Conservation (phyloP, 2,113 vertebrate genomes). For the Galbula dea region DNA sequence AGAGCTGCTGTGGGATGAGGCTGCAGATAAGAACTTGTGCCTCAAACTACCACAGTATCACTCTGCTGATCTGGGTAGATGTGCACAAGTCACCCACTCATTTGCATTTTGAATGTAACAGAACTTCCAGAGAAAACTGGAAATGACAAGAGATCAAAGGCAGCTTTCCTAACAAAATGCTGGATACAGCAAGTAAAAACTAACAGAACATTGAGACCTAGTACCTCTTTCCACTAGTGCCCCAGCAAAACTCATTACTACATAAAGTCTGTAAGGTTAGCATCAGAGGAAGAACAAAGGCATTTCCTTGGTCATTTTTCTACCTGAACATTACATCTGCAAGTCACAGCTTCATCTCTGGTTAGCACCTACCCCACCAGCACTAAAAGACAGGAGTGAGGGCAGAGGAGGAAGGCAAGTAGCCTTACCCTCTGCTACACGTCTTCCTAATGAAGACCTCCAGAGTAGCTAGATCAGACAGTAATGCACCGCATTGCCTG, state of each 20-base stretch:
- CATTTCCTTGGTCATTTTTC: background rate
- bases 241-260: background rate
- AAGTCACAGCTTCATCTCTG: background rate
- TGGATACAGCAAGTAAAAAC: background rate
- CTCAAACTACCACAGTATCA: background rate
- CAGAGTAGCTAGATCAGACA: background rate
- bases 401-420: background rate
- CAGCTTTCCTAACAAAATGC: background rate
- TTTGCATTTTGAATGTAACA: slow-evolving; percentile 1
- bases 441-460: background rate
- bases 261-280: background rate
- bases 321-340: background rate
- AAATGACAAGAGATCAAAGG: background rate
- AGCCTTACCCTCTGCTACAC: background rate
- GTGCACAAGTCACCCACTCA: background rate
- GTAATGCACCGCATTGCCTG: background rate
- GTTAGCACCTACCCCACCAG: background rate
- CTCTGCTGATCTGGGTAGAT: background rate
- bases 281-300: background rate
- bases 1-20: background rate
- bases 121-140: slow-evolving; percentile 19
- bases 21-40: background rate
- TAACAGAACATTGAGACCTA: background rate
- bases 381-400: background rate
- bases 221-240: background rate